phyloP scores from a whole-genome alignment of 1,140 invertebrate genomes.

The Hycleus cichorii region DNA sequence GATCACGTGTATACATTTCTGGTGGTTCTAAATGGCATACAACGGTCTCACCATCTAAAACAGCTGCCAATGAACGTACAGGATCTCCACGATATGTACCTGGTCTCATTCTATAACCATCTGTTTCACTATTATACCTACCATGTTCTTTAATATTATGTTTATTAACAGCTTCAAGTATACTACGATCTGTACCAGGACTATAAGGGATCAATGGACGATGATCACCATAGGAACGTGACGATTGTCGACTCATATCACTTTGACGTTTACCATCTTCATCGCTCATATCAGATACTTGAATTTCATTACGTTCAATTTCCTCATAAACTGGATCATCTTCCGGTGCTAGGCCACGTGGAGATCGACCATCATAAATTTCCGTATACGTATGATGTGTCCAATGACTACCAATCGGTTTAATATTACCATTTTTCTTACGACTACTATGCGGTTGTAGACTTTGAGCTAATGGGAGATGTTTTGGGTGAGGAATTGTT shows the following conservation, averaged over 20 bases:
- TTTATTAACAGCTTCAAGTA: conserved; percentile 29
- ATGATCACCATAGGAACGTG: conserved; percentile 73
- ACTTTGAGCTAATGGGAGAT: conserved; percentile 31
- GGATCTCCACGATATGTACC: conserved; percentile 47
- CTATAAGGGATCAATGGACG: conserved; percentile 53
- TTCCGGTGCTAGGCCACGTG: conserved; percentile 42
- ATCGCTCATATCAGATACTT: conserved; percentile 72
- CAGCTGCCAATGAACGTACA: conserved; percentile 59
- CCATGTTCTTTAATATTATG: conserved; percentile 21
- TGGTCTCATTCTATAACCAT: conserved; percentile 42
- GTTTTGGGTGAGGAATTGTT: conserved; percentile 31
- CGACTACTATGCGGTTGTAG: conserved; percentile 26
- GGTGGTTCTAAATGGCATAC: conserved; percentile 71
- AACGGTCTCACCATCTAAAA: conserved; percentile 74
- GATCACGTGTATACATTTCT: conserved; percentile 35
- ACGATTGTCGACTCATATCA: conserved; percentile 67
- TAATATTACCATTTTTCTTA: conserved; percentile 32
- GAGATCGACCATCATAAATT: conserved; percentile 48
- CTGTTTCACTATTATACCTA: conserved; percentile 51
- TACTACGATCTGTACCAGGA: conserved; percentile 36
- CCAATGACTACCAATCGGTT: conserved; percentile 46
- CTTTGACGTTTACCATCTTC: conserved; percentile 67
- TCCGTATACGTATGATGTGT: conserved; percentile 56
- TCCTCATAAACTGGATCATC: conserved; percentile 78
- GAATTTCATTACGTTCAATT: conserved; percentile 60